Evolutionary conservation across 2,113 vertebrate genomes (phyloP).

Genomic region (Peromyscus maniculatus): DNA sequence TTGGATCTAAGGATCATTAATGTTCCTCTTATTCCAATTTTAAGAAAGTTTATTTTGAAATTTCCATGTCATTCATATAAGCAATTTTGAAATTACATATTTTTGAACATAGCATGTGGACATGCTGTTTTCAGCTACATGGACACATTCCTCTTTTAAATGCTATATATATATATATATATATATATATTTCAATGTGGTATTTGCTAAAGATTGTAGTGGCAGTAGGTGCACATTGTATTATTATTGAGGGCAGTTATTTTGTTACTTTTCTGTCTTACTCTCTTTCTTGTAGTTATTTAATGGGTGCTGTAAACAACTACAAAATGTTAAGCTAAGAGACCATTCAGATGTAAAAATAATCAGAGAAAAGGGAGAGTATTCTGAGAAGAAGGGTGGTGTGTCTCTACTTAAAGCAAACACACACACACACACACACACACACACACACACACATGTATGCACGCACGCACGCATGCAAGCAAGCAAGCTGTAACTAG

Average conservation of each 20-base stretch:
- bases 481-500: not conserved
- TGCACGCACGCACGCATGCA: not conserved
- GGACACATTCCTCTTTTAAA: not conserved
- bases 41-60: slow-evolving; percentile 40
- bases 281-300: slow-evolving; percentile 52
- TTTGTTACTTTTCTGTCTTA: slow-evolving; percentile 46
- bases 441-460: not conserved
- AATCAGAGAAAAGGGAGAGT: slow-evolving; percentile 56
- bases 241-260: not conserved
- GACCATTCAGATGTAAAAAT: slow-evolving; percentile 54
- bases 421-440: not conserved
- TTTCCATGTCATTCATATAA: slow-evolving; percentile 39
- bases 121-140: not conserved
- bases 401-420: slow-evolving; percentile 29
- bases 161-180: not conserved
- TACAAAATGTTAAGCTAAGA: slow-evolving; percentile 45
- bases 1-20: slow-evolving; percentile 34
- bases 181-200: not conserved
- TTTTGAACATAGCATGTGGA: not conserved
- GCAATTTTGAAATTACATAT: slow-evolving; percentile 23
- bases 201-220: slow-evolving; percentile 10
- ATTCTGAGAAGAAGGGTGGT: slow-evolving; percentile 51
- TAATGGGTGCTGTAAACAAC: slow-evolving; percentile 60
- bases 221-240: not conserved
- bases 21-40: slow-evolving; percentile 44